Conservation (phyloP, 2,113 vertebrate species). For the Ochotona princeps region DNA sequence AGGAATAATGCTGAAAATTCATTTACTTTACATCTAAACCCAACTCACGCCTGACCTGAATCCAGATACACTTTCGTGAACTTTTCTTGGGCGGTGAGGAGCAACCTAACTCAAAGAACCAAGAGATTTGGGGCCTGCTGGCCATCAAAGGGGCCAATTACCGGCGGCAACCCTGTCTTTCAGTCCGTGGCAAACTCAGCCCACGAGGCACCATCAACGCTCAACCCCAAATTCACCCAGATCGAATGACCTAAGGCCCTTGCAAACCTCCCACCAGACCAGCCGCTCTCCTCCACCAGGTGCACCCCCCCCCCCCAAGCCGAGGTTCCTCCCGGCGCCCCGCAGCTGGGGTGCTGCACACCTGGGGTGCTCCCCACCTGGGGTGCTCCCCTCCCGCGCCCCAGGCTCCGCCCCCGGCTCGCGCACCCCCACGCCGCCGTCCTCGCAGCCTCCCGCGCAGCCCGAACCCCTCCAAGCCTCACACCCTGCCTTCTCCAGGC, state of each 20-base stretch:
- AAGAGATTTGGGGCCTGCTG: constrained; percentile 49
- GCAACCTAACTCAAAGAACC: background rate
- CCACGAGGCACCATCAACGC: background rate
- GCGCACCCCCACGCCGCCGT: background rate
- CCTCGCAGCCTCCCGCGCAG: background rate
- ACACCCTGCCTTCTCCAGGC: background rate
- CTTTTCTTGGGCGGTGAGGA: background rate
- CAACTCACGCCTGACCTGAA: background rate
- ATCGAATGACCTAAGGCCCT: background rate
- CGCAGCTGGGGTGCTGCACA: background rate
- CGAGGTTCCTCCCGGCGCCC: background rate
- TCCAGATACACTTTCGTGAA: background rate
- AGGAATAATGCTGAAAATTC: background rate
- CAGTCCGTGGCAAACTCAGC: background rate
- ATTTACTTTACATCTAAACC: background rate
- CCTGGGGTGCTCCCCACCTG: background rate
- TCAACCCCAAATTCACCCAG: background rate
- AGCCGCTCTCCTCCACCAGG: constrained; percentile 6
- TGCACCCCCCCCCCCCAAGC: background rate
- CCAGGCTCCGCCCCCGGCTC: background rate
- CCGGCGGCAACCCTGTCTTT: background rate
- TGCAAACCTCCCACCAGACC: background rate
- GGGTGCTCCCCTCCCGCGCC: background rate
- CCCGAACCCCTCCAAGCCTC: background rate
- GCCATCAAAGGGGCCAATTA: background rate